These are phyloP conservation scores for Lerista edwardsae DNA, from an alignment of 2,797 vertebrate species.

Conservation along the genomic window DNA sequence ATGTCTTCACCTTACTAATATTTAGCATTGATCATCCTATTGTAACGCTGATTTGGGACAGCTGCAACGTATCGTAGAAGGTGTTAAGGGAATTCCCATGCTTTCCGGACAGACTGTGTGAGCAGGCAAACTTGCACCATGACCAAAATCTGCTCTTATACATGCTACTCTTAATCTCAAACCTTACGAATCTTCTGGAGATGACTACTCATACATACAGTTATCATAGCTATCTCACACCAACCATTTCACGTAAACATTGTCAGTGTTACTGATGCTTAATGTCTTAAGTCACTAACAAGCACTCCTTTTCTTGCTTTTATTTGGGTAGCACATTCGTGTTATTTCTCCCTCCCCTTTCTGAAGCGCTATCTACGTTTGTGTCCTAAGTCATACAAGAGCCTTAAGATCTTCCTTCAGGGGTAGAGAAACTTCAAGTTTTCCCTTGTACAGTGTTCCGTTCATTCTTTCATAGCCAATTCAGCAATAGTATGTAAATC, in stretches of 20 bases:
- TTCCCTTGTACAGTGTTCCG: neutral
- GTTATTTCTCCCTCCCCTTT: conserved; percentile 25
- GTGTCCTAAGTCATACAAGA: conserved; percentile 25
- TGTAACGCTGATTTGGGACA: neutral
- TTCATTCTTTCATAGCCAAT: neutral
- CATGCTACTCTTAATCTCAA: neutral
- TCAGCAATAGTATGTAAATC: conserved; percentile 13
- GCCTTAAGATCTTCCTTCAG: conserved; percentile 20
- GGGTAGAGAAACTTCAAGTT: neutral
- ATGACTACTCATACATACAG: neutral
- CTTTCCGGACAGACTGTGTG: neutral
- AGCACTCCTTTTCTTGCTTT: conserved; percentile 56
- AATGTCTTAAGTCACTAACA: conserved; percentile 65
- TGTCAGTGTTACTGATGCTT: conserved; percentile 76
- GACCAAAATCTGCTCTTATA: neutral
- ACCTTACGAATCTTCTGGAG: neutral
- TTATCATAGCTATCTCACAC: conserved; percentile 17
- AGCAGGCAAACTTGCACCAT: neutral
- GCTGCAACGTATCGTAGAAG: neutral
- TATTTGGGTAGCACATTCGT: conserved; percentile 47
- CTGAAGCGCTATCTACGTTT: conserved; percentile 23
- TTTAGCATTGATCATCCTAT: neutral
- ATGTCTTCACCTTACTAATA: neutral
- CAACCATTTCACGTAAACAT: conserved; percentile 31
- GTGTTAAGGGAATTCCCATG: neutral